Conservation (phyloP, 2,888 invertebrate species). For the Gymnosoma rotundatum region DNA sequence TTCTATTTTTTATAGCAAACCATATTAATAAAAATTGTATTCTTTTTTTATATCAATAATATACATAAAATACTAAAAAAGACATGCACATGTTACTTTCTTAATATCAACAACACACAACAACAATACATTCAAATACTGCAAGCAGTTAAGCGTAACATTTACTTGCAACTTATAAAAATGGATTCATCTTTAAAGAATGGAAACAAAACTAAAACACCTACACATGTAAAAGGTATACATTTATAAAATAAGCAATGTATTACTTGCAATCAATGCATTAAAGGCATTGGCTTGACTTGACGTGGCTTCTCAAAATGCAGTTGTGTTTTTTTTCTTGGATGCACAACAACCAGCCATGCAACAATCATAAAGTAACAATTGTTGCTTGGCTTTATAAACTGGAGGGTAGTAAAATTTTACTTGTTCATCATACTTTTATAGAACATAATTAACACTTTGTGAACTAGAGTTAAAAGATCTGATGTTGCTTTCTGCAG, state of each 20-base stretch:
- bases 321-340: slow-evolving; percentile 37
- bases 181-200: slow-evolving; percentile 26
- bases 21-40: slow-evolving; percentile 63
- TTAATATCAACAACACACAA: slow-evolving; percentile 5
- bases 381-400: slow-evolving; percentile 68
- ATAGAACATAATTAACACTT: slow-evolving; percentile 32
- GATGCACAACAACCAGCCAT: slow-evolving; percentile 41
- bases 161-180: slow-evolving; percentile 48
- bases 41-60: slow-evolving; percentile 54
- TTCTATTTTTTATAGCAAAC: slow-evolving; percentile 55
- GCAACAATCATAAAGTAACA: slow-evolving; percentile 67
- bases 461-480: neutral
- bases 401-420: slow-evolving; percentile 65
- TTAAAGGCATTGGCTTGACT: slow-evolving; percentile 54
- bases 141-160: slow-evolving; percentile 64
- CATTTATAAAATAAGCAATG: slow-evolving; percentile 38
- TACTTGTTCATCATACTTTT: slow-evolving; percentile 61
- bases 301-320: slow-evolving; percentile 48
- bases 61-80: slow-evolving; percentile 52
- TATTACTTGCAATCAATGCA: slow-evolving; percentile 43
- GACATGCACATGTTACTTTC: slow-evolving; percentile 65
- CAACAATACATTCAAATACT: slow-evolving; percentile 32
- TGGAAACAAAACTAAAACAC: slow-evolving; percentile 21
- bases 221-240: slow-evolving; percentile 43
- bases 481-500: neutral